These are phyloP conservation scores for Luidia sarsii DNA, from an alignment of 53 echinoderm and acorn worm species.

Conservation along the genomic window DNA sequence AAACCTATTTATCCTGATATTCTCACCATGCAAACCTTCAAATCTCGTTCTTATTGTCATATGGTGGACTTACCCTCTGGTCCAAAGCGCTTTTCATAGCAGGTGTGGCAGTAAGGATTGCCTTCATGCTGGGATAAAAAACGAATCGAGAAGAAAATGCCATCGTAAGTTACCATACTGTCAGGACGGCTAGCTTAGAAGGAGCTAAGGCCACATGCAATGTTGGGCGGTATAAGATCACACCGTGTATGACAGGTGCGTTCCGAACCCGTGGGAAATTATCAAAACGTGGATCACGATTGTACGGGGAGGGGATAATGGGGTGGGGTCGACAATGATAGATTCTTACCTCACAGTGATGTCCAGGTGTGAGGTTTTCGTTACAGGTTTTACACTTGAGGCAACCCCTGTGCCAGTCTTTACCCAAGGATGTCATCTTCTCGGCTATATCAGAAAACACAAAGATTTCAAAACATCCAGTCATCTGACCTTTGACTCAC, in stretches of 20 bases:
- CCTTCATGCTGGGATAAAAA: conserved; percentile 50
- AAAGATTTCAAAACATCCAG: neutral
- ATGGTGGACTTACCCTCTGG: conserved; percentile 64
- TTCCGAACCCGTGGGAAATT: neutral
- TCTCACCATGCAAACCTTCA: no score
- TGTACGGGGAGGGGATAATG: no score
- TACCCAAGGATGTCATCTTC: conserved; percentile 61
- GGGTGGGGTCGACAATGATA: no score
- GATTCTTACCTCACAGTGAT: conserved; percentile 64
- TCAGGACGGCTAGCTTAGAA: neutral
- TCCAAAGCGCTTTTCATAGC: conserved; percentile 70
- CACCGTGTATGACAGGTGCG: neutral
- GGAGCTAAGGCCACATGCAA: neutral
- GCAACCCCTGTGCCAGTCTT: conserved; percentile 73
- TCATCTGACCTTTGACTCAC: neutral
- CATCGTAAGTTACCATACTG: neutral
- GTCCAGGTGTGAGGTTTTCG: conserved; percentile 63
- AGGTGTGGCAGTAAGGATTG: conserved; percentile 67
- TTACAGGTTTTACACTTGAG: conserved; percentile 69
- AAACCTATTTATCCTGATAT: no score
- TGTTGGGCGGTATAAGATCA: neutral
- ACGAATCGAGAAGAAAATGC: neutral
- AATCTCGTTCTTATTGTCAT: no score
- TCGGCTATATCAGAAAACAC: conserved; percentile 59
- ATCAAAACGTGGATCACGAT: no score